Evolutionary conservation across 2,888 invertebrate species (phyloP), one percentile per base, ranked within the genome.

Genomic region (Dermolepida albohirtum): DNA sequence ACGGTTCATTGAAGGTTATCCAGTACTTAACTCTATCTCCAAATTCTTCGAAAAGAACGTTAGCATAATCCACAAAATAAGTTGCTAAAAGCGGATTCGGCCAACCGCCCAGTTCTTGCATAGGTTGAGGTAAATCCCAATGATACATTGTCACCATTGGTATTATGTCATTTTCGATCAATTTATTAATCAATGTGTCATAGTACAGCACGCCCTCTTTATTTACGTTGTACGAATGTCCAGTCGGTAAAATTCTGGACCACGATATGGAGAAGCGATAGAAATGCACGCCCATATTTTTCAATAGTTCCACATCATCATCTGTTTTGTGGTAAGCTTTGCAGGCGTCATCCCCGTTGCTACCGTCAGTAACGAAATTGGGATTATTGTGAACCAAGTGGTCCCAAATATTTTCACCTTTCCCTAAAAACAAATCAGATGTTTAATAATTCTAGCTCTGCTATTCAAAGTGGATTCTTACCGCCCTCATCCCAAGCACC

Each of bases 341-440:
- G 65, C 88, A 88, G 0, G 91, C 88, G 0, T 89, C 81, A 75
- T 91, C 89, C 0, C 88, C 91, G 34, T 85, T 89, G n/a, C 82
- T 78, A 47, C 82, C 82, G 75, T 90, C 88, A 55, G 80, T 82
- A 0, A 90, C 84, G 0, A 84, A 75, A 1, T 88, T 85, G 0
- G 86, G 85, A 6, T 64, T 43, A 5, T 78, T 76, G 73, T 89
- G 89, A 0, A 88, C 87, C 74, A 89, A 88, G 7, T 83, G 84
- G 78, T 92, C 92, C 92, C 91, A 92, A 17, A 90, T 88, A 75
- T 86, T 89, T 74, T 87, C 87, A 1, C 88, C 86, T 82, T 89
- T 90, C 7, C 87, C 89, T 89, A 73, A 10, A 78, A 69, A 39
- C 22, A 44, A 55, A 44, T 6, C 10, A 1, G 1, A 34, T 34